These are phyloP conservation scores for Acanthacorydalis orientalis DNA, from an alignment of 2,888 invertebrate genomes.

Conservation along the genomic window DNA sequence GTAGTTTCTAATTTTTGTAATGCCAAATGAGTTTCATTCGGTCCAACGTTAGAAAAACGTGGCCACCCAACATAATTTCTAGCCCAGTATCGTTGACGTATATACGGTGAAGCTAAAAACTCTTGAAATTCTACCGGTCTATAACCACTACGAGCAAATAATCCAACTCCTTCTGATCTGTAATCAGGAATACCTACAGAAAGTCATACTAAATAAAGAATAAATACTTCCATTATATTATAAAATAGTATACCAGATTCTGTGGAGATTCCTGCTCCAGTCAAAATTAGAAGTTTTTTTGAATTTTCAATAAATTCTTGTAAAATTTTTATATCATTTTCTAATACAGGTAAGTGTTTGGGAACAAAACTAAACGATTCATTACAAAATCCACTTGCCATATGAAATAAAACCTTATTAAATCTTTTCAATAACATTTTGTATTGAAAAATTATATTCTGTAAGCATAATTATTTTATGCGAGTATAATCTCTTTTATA, in stretches of 20 bases:
- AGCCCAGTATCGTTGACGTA: conserved; percentile 83
- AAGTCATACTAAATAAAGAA: not conserved
- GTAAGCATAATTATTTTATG: too few species aligned
- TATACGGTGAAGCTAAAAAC: conserved; percentile 49
- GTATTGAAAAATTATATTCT: too few species aligned
- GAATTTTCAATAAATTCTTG: conserved; percentile 38
- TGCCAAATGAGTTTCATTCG: conserved; percentile 62
- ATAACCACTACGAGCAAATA: conserved; percentile 71
- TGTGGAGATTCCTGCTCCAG: conserved; percentile 93
- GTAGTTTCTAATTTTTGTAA: conserved; percentile 56
- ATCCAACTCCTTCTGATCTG: conserved; percentile 77
- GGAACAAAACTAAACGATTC: conserved; percentile 43
- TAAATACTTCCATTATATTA: not conserved
- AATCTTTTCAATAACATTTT: too few species aligned
- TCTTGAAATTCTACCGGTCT: conserved; percentile 78
- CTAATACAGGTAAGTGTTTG: conserved; percentile 45
- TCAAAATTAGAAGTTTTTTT: conserved; percentile 50
- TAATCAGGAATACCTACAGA: conserved; percentile 80
- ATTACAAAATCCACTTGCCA: too few species aligned
- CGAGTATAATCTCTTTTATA: too few species aligned
- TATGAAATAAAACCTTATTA: too few species aligned
- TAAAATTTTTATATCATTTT: conserved; percentile 38
- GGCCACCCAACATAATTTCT: conserved; percentile 91
- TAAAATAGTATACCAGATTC: conserved; percentile 53
- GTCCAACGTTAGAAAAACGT: conserved; percentile 58